These are phyloP conservation scores for Archilochus colubris DNA, from an alignment of 2,113 vertebrate species.

Conservation along the genomic window DNA sequence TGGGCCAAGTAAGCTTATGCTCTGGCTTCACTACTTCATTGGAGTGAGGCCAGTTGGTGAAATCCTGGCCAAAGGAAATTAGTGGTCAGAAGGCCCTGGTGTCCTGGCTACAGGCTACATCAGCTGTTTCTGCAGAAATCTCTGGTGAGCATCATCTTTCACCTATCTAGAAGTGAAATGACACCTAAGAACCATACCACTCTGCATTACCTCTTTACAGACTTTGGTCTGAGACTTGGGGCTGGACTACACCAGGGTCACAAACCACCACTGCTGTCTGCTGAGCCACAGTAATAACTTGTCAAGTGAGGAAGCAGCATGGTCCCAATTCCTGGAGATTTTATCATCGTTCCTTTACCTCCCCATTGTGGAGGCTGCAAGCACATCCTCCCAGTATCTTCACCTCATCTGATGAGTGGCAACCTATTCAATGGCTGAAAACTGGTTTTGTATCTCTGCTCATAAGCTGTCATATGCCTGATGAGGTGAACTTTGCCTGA, in stretches of 20 bases:
- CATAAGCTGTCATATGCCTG: accelerated
- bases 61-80: neutral
- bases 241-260: no score
- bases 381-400: neutral
- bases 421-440: neutral
- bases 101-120: neutral
- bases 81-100: neutral
- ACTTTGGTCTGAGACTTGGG: neutral
- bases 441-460: neutral
- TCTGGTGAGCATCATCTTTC: neutral
- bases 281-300: neutral
- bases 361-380: neutral
- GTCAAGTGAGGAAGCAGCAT: neutral
- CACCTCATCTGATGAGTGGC: neutral
- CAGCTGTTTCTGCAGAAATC: neutral
- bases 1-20: neutral
- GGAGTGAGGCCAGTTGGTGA: neutral
- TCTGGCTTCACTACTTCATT: neutral
- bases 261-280: neutral
- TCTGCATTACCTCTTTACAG: neutral
- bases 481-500: neutral
- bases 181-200: neutral
- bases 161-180: neutral
- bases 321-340: neutral
- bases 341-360: neutral